Base-by-base conservation (phyloP, 2,888 invertebrate species). In the Dione vanillae region DNA sequence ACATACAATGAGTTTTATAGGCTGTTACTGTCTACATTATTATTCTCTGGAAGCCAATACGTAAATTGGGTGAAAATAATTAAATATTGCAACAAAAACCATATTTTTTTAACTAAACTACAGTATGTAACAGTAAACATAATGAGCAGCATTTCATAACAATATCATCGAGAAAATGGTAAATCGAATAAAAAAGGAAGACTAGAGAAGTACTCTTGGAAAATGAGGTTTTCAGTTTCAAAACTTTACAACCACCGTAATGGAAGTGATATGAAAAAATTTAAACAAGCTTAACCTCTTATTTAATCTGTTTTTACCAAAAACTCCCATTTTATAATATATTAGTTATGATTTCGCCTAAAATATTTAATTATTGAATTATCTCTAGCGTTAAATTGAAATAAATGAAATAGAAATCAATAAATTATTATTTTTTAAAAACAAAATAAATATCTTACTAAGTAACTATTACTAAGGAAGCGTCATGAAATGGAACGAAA, bases 401-500 rank as follows among this genome's bases (percentile, higher is more conserved):
- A 71, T 71, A 69, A 74, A 69, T 20, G 49, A 74, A 64, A 58
- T 71, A 52, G 58, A 68, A 73, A 61, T 61, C n/a, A 70, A 45
- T 16, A 70, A 69, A 54, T 56, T 37, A 70, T 27, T 56, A 68
- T 69, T 49, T 40, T 54, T 40, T 78, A 78, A 77, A 78, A 76
- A 79, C 78, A 78, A 79, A 82, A 84, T 82, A 83, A 80, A 82
- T 84, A 84, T 77, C 84, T 85, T 86, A 83, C 75, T 81, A 79
- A 80, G 79, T 79, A 73, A 41, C 77, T 81, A 84, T 77, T 77
- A 81, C 83, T 87, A 86, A 81, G 87, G 88, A 88, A 88, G 88
- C 88, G 82, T 86, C 80, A 79, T 83, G 75, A 79, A 74, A 75
- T 83, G 85, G 75, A 74, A 75, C 66, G 65, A 73, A 74, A 54